These are phyloP conservation scores for Pseudolycoriella hygida DNA, from an alignment of 2,888 invertebrate genomes.

Conservation along the genomic window DNA sequence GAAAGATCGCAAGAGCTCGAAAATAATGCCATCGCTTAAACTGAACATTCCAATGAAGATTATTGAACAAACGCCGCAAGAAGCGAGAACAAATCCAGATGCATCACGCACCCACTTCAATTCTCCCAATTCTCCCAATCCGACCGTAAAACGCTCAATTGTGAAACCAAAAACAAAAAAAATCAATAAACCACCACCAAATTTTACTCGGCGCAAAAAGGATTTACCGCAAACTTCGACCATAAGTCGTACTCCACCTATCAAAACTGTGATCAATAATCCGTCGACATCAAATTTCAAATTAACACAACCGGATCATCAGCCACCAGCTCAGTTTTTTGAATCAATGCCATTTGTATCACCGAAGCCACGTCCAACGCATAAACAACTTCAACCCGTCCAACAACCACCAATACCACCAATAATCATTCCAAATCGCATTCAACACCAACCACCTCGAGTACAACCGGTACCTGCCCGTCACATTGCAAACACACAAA, in stretches of 20 bases:
- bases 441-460: conserved; percentile 11
- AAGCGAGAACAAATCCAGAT: conserved; percentile 8
- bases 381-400: conserved; percentile 29
- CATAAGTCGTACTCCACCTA: conserved; percentile 5
- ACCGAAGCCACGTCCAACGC: conserved; percentile 10
- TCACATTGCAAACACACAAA: conserved; percentile 12
- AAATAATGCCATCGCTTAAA: conserved; percentile 15
- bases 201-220: conserved; percentile 55
- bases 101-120: conserved; percentile 11
- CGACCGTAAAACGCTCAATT: neutral
- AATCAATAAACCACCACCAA: conserved; percentile 33
- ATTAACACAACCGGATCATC: conserved; percentile 7
- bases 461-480: conserved; percentile 14
- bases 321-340: conserved; percentile 8
- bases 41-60: conserved; percentile 34
- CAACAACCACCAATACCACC: conserved; percentile 14
- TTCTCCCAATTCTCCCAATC: neutral
- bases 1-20: conserved; percentile 34
- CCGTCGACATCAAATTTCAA: neutral
- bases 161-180: neutral
- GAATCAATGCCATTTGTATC: neutral
- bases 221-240: conserved; percentile 41
- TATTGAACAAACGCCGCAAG: neutral
- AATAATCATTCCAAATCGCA: conserved; percentile 9
- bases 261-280: conserved; percentile 4